Conservation (phyloP, 2,797 vertebrate species). For the Saguinus oedipus region DNA sequence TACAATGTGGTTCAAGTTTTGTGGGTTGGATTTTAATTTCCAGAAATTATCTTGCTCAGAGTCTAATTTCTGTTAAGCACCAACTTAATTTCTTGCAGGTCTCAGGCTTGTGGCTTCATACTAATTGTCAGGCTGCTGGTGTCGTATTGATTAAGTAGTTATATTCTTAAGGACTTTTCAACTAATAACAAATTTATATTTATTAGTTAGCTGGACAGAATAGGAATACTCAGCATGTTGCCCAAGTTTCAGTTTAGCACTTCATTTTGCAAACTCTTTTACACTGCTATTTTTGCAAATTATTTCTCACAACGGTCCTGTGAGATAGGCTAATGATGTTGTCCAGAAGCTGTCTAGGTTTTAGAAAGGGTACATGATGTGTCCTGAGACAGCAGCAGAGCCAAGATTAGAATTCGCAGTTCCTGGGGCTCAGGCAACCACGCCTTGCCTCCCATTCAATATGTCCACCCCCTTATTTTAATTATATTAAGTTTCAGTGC, state of each 20-base stretch:
- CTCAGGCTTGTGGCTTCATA: slow-evolving; percentile 53
- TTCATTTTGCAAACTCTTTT: slow-evolving; percentile 68
- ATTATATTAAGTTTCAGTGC: slow-evolving; percentile 39
- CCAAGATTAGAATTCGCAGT: slow-evolving; percentile 34
- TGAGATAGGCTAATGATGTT: slow-evolving; percentile 24
- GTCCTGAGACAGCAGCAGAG: background rate
- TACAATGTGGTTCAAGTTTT: slow-evolving; percentile 8
- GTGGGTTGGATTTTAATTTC: slow-evolving; percentile 47
- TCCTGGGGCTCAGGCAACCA: background rate
- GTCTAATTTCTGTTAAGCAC: slow-evolving; percentile 62
- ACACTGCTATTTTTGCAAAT: slow-evolving; percentile 57
- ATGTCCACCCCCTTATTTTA: background rate
- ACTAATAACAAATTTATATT: slow-evolving; percentile 58
- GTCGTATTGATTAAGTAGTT: slow-evolving; percentile 71
- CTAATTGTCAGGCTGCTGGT: slow-evolving; percentile 56
- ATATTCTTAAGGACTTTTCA: slow-evolving; percentile 61
- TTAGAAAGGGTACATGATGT: slow-evolving; percentile 47
- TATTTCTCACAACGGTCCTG: slow-evolving; percentile 49
- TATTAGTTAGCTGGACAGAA: slow-evolving; percentile 60
- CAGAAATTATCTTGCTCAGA: slow-evolving; percentile 43
- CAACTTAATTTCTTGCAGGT: slow-evolving; percentile 70
- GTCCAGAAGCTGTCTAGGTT: slow-evolving; percentile 13
- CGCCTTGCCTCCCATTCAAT: background rate
- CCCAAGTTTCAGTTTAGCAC: slow-evolving; percentile 47
- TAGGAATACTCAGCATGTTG: slow-evolving; percentile 47